phyloP scores from a whole-genome alignment of 2,888 invertebrate genomes.

The Chymomyza fuscimana region DNA sequence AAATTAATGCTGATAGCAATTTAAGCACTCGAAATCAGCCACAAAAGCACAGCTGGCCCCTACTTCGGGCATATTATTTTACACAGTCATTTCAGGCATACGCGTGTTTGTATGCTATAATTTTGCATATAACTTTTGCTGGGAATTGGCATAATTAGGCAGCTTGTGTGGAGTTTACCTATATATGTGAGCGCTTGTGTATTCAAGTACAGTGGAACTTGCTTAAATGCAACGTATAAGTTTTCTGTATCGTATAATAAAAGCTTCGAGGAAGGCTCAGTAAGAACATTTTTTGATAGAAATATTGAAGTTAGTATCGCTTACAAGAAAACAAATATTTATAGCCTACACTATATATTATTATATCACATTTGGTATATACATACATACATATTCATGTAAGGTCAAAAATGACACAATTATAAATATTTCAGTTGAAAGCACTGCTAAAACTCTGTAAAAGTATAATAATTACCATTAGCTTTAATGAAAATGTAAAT shows the following conservation, averaged over 20 bases:
- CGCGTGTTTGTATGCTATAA: not conserved
- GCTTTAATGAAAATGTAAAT: too few relatives aligned
- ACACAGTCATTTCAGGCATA: not conserved
- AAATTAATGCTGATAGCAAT: not conserved
- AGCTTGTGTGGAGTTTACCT: constrained; percentile 21
- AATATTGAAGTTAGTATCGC: too few relatives aligned
- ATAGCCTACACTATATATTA: too few relatives aligned
- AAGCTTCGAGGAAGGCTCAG: not conserved
- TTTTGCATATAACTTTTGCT: not conserved
- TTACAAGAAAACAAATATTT: too few relatives aligned
- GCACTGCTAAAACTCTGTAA: too few relatives aligned
- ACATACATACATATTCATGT: too few relatives aligned
- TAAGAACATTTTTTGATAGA: too few relatives aligned
- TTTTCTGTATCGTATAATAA: not conserved
- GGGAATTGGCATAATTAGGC: constrained; percentile 52
- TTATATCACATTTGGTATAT: too few relatives aligned
- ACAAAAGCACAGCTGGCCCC: not conserved
- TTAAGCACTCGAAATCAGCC: not conserved
- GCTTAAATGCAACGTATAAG: constrained; percentile 8
- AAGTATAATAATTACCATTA: too few relatives aligned
- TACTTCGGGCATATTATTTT: constrained; percentile 14
- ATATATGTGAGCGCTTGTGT: constrained; percentile 9
- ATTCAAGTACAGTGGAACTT: constrained; percentile 29
- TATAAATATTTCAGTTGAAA: too few relatives aligned
- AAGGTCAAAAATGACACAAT: too few relatives aligned